Conservation (phyloP, 2,113 vertebrate species). For the Anoplopoma fimbria region DNA sequence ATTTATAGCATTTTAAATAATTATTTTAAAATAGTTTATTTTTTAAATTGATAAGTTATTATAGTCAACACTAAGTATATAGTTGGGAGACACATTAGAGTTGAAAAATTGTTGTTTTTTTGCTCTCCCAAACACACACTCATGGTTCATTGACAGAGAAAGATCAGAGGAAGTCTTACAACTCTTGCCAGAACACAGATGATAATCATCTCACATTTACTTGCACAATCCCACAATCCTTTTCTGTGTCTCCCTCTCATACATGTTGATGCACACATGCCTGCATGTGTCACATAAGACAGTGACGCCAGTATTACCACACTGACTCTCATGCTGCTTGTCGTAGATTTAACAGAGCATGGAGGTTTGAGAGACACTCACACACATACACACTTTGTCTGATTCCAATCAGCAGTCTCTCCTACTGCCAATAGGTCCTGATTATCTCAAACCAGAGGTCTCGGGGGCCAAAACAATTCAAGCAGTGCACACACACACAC, state of each 20-base stretch:
- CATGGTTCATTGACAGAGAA: conserved; percentile 38
- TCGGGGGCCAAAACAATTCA: conserved; percentile 75
- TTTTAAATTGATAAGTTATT: neutral
- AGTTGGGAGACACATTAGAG: neutral
- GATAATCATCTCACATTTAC: conserved; percentile 42
- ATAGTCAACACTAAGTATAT: neutral
- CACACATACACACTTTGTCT: conserved; percentile 35
- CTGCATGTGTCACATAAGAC: neutral
- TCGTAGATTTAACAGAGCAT: conserved; percentile 38
- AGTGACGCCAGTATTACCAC: conserved; percentile 29
- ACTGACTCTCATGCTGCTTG: conserved; percentile 21
- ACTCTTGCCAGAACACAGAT: conserved; percentile 10
- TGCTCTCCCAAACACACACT: neutral
- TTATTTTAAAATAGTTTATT: neutral
- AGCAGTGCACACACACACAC: conserved; percentile 26
- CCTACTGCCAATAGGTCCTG: conserved; percentile 53
- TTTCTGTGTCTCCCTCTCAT: neutral
- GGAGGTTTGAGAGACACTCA: conserved; percentile 11
- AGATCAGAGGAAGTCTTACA: conserved; percentile 11
- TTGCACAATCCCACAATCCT: neutral
- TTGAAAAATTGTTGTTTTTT: neutral
- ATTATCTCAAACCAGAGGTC: conserved; percentile 62
- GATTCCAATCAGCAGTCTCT: conserved; percentile 40
- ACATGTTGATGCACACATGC: neutral
- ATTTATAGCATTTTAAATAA: neutral